Evolutionary conservation across 2,888 invertebrate genomes (phyloP).

Genomic region (Meiosimyza decipiens): DNA sequence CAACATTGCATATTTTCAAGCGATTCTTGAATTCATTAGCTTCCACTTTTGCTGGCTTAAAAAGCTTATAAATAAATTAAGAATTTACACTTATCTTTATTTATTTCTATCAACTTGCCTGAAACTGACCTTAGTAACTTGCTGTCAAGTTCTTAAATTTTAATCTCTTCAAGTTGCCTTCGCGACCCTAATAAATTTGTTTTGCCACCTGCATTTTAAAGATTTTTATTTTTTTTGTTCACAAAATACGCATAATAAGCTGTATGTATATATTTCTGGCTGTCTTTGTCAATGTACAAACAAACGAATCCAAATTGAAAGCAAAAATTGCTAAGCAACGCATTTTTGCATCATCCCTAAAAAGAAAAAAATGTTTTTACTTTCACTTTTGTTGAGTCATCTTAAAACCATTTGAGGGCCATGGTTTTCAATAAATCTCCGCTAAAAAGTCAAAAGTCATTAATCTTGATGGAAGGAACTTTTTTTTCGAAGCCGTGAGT

Average conservation of each 20-base stretch:
- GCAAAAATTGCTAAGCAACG: conserved; percentile 12
- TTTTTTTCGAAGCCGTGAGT: conserved; percentile 27
- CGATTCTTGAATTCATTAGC: too few relatives aligned
- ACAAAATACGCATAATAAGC: conserved; percentile 35
- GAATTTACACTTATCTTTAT: conserved; percentile 6
- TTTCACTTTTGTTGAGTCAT: conserved; percentile 14
- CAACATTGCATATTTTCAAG: background rate
- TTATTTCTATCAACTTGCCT: background rate
- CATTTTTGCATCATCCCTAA: conserved; percentile 27
- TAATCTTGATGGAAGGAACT: conserved; percentile 53
- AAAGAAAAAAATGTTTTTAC: background rate
- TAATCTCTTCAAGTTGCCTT: background rate
- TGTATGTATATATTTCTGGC: conserved; percentile 33
- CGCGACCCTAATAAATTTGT: conserved; percentile 15
- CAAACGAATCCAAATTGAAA: background rate
- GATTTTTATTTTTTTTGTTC: background rate
- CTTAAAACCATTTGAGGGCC: conserved; percentile 16
- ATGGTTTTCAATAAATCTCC: conserved; percentile 14
- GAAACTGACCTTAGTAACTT: too few relatives aligned
- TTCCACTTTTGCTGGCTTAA: too few relatives aligned
- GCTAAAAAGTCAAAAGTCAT: conserved; percentile 45
- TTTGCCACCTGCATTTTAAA: conserved; percentile 7
- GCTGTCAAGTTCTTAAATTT: too few relatives aligned
- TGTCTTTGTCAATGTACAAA: background rate
- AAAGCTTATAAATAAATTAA: too few relatives aligned